Percentiles rank a stretch among this genome's conserved stretches.
Evolutionary conservation across 2,888 invertebrate genomes (phyloP).

Genomic region (Griposia aprilina): DNA sequence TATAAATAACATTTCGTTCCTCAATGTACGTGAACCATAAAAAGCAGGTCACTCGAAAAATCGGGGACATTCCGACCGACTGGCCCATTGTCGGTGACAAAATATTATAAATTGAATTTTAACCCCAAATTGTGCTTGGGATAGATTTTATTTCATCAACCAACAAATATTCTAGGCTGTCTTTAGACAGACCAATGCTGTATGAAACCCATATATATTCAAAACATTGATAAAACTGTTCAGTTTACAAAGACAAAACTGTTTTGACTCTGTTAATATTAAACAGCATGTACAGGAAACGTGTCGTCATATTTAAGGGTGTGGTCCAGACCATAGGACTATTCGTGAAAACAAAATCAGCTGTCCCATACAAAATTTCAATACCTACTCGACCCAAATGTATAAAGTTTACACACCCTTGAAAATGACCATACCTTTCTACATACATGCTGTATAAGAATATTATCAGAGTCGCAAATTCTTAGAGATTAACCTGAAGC

Average conservation of each 20-base stretch:
- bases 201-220: not conserved
- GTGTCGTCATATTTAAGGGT: no score
- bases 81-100: not conserved
- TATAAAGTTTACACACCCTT: no score
- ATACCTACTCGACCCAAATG: no score
- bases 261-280: no score
- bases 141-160: not conserved
- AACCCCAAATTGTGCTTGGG: not conserved
- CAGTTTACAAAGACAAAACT: not conserved
- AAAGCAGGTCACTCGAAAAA: slow-evolving; percentile 38
- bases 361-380: no score
- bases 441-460: no score
- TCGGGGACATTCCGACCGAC: not conserved
- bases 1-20: slow-evolving; percentile 3
- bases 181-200: not conserved
- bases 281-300: no score
- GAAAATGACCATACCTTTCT: no score
- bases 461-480: not conserved
- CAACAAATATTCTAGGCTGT: not conserved
- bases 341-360: no score
- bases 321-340: no score
- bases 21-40: not conserved
- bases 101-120: slow-evolving; percentile 26
- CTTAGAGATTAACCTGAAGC: not conserved
- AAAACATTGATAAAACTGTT: not conserved